These are phyloP conservation scores for Pyxicephalus adspersus DNA, from an alignment of 2,113 vertebrate genomes.

Conservation along the genomic window DNA sequence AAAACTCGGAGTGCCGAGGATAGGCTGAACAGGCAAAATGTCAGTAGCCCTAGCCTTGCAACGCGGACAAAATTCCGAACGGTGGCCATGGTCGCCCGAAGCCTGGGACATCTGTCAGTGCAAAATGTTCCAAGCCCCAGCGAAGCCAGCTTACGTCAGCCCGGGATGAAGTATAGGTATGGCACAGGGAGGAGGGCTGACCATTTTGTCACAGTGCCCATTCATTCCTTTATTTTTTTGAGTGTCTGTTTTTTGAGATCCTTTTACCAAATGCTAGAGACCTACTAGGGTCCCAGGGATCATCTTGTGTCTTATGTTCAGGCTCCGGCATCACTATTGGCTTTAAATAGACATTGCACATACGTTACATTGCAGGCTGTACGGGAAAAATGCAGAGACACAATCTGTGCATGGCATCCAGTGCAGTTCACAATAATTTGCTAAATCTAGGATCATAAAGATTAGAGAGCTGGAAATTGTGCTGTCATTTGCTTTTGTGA, in stretches of 20 bases:
- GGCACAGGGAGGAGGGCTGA: conserved; percentile 48
- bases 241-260: background rate
- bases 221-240: background rate
- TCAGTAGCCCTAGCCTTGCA: conserved; percentile 87
- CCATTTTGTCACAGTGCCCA: background rate
- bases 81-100: conserved; percentile 93
- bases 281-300: background rate
- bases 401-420: background rate
- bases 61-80: conserved; percentile 88
- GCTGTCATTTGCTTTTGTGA: no score
- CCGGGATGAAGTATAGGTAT: conserved; percentile 96
- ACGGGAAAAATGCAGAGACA: background rate
- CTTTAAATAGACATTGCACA: conserved; percentile 16
- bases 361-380: conserved; percentile 11
- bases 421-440: background rate
- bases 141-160: conserved; percentile 78
- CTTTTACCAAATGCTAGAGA: background rate
- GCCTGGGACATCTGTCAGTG: conserved; percentile 90
- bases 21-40: conserved; percentile 83
- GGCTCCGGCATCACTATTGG: background rate
- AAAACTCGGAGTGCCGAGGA: conserved; percentile 89
- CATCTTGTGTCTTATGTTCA: no score
- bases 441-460: no score
- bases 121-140: conserved; percentile 80
- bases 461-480: no score